Conservation (phyloP, 2,797 vertebrate genomes). For the Calcarius lapponicus region DNA sequence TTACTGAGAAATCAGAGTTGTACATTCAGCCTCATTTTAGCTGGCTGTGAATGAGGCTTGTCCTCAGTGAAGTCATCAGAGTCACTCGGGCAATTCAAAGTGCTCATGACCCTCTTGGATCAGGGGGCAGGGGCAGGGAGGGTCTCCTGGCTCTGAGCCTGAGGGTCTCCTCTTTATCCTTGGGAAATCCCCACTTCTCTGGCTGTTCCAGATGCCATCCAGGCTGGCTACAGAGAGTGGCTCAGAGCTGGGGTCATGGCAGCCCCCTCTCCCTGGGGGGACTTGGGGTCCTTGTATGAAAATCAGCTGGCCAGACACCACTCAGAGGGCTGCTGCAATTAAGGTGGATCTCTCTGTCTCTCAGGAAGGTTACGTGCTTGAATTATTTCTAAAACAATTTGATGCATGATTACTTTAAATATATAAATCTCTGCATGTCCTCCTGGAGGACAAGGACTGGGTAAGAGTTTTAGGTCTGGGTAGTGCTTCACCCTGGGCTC, state of each 20-base stretch:
- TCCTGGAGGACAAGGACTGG: not conserved
- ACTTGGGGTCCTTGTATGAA: not conserved
- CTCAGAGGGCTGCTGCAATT: not conserved
- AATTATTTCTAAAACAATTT: conserved; percentile 36
- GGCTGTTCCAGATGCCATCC: not conserved
- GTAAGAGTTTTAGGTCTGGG: not conserved
- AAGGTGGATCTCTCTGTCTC: not conserved
- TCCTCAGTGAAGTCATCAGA: not conserved
- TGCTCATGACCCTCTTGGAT: not conserved
- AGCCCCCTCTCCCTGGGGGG: not conserved
- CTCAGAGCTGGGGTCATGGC: not conserved
- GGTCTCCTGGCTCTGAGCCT: not conserved
- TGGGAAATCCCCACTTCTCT: not conserved
- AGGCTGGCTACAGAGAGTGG: not conserved
- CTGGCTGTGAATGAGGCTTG: not conserved
- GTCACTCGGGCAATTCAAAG: not conserved
- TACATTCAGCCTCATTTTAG: not conserved
- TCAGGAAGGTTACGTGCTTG: not conserved
- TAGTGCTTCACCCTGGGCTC: not conserved
- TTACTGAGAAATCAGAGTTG: conserved; percentile 44
- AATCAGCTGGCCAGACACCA: not conserved
- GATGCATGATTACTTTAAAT: conserved; percentile 24
- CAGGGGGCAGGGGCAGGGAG: not conserved
- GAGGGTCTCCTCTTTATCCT: not conserved
- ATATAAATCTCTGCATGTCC: not conserved